Percentiles rank a stretch among this genome's conserved stretches.
phyloP scores from a whole-genome alignment of 2,113 vertebrate species.

The Notothenia rossii region DNA sequence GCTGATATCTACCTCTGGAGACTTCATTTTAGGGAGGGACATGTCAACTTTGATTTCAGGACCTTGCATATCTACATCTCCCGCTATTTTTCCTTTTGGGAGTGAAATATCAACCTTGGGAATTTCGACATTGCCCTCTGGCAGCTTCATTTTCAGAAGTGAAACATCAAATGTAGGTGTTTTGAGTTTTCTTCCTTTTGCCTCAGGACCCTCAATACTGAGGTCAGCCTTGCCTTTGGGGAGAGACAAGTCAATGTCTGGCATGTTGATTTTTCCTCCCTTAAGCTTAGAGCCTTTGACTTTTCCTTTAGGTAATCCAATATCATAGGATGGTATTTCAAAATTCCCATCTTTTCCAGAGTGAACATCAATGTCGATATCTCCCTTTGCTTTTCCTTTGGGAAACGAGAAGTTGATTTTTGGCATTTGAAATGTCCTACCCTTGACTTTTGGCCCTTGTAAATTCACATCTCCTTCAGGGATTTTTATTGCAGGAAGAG shows the following conservation, averaged over 20 bases:
- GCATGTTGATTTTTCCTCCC: slow-evolving; percentile 53
- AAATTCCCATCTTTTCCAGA: slow-evolving; percentile 66
- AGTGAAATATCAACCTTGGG: slow-evolving; percentile 47
- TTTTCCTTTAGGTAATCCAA: neutral
- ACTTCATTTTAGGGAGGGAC: slow-evolving; percentile 64
- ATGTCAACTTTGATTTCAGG: slow-evolving; percentile 68
- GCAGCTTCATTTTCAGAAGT: slow-evolving; percentile 53
- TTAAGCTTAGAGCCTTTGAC: slow-evolving; percentile 39
- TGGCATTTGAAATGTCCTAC: slow-evolving; percentile 51
- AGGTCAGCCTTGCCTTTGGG: slow-evolving; percentile 51
- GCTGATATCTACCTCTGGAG: slow-evolving; percentile 9
- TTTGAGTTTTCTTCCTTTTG: slow-evolving; percentile 64
- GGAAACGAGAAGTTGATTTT: slow-evolving; percentile 57
- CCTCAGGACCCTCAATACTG: slow-evolving; percentile 27
- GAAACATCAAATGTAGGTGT: slow-evolving; percentile 65
- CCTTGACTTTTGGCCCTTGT: slow-evolving; percentile 60
- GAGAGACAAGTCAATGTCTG: slow-evolving; percentile 52
- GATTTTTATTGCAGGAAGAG: slow-evolving; percentile 61
- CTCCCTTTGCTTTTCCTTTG: slow-evolving; percentile 57
- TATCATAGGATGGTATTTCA: slow-evolving; percentile 39
- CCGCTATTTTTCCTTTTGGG: slow-evolving; percentile 55
- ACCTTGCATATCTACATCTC: slow-evolving; percentile 44
- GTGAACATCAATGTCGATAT: slow-evolving; percentile 54
- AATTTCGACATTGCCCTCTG: slow-evolving; percentile 15
- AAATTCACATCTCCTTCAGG: slow-evolving; percentile 42